Conservation (phyloP, 2,888 invertebrate genomes). For the Esperia sulphurella region DNA sequence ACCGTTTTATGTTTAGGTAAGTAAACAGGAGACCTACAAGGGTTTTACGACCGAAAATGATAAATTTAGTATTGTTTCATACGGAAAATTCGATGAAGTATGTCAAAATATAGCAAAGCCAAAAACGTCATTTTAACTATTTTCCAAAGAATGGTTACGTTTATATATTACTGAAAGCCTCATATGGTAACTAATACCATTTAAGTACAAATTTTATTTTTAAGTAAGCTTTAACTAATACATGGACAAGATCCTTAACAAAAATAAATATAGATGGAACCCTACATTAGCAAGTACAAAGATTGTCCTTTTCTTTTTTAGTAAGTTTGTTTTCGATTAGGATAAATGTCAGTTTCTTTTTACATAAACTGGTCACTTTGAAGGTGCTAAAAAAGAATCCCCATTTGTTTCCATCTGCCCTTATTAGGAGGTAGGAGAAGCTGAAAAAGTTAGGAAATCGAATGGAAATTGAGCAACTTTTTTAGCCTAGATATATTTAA, state of each 20-base stretch:
- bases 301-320: slow-evolving; percentile 2
- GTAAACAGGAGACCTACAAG: slow-evolving; percentile 2
- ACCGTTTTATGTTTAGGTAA: slow-evolving; percentile 4
- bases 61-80: background rate
- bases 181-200: too few species aligned
- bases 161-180: too few species aligned
- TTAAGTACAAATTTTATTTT: too few species aligned
- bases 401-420: slow-evolving; percentile 53
- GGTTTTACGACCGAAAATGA: slow-evolving; percentile 1
- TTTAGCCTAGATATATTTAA: too few species aligned
- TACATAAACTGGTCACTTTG: slow-evolving; percentile 61
- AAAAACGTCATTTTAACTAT: background rate
- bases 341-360: slow-evolving; percentile 56
- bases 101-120: background rate
- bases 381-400: slow-evolving; percentile 38
- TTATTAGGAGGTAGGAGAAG: background rate
- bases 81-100: background rate
- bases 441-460: too few species aligned
- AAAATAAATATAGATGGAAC: background rate
- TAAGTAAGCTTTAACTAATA: too few species aligned
- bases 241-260: too few species aligned
- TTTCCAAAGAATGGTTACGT: background rate
- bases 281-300: background rate
- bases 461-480: too few species aligned
- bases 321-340: slow-evolving; percentile 36